Base-by-base conservation (phyloP, 2,113 vertebrate genomes). In the Hippocampus comes region DNA sequence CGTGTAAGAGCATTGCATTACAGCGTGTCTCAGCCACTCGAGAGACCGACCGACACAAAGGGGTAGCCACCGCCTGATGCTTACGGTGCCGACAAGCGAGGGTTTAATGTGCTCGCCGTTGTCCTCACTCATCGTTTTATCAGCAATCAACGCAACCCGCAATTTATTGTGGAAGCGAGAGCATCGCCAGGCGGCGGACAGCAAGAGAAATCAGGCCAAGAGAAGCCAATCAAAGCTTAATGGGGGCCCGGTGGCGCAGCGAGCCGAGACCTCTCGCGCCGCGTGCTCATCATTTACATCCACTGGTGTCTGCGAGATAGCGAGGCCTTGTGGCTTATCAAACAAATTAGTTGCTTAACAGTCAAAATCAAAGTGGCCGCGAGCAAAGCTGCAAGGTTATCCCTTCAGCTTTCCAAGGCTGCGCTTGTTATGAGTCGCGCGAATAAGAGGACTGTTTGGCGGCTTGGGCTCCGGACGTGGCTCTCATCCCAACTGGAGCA, bases 261-360 rank as follows among this genome's bases (percentile, higher is more conserved):
- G 73, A 63, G 71, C 78, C 23, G 78, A 84, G 83, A 74, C 84
- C 80, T 83, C 76, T 76, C 61, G 20, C 71, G 15, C 67, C 18
- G 67, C 71, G 20, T 69, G 81, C 79, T 82, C 87, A 85, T 88
- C 82, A 78, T 71, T 87, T 85, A 81, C 77, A 77, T 76, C 78
- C 61, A 49, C 80, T 61, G 71, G 67, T 76, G 78, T 78, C 80
- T 75, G 81, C 70, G 76, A 76, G 71, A 82, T n/a, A 55, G 77
- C 60, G 46, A 69, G 68, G 77, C 65, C 73, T 85, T 56, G 69
- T 78, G 80, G 80, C 77, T 84, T 79, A 86, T 87, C 85, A 83
- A 79, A 82, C 78, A 85, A 85, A 89, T 89, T 82, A 90, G 83
- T 78, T 66, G 71, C 80, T 88, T 74, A 77, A 74, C 84, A 81